Conservation (phyloP, 2,797 vertebrate species). For the Acipenser ruthenus region DNA sequence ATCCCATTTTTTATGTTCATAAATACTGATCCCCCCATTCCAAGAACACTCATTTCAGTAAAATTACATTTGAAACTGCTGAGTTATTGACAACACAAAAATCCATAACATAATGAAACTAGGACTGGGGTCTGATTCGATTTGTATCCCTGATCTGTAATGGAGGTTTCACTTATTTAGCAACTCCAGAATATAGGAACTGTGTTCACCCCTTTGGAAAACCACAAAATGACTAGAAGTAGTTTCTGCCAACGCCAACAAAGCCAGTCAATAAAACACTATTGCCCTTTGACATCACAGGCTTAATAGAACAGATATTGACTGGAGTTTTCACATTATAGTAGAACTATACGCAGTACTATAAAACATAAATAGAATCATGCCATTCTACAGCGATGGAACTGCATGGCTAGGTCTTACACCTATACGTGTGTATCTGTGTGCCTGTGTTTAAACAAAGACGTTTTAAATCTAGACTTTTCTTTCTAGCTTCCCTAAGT, state of each 20-base stretch:
- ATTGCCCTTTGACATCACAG: not conserved
- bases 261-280: not conserved
- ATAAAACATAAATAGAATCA: not conserved
- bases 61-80: slow-evolving; percentile 3
- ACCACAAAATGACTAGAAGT: too few species aligned
- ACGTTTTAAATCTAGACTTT: too few species aligned
- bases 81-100: slow-evolving; percentile 1
- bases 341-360: too few species aligned
- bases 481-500: not conserved
- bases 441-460: too few species aligned
- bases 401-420: not conserved
- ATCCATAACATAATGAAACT: not conserved
- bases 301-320: not conserved
- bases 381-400: not conserved
- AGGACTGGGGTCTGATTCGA: not conserved
- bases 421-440: not conserved
- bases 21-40: not conserved
- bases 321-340: too few species aligned
- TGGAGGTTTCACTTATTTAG: not conserved
- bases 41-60: not conserved
- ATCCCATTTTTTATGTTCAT: not conserved
- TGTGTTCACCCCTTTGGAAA: not conserved
- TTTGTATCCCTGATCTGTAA: not conserved
- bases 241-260: too few species aligned
- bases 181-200: not conserved